Base-by-base conservation (phyloP, 1,140 invertebrate species). In the Cataglyphis hispanica region DNA sequence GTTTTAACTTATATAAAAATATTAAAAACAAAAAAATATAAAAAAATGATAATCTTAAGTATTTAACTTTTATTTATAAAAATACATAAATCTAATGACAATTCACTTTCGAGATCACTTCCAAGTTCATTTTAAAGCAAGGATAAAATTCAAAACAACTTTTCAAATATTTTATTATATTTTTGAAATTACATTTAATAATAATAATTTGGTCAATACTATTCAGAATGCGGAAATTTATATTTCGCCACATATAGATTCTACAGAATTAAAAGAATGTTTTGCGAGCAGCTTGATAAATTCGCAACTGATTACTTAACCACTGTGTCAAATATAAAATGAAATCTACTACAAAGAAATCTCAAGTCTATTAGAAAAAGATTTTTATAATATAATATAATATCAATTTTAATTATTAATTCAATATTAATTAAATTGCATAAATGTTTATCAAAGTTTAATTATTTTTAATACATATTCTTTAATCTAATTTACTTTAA, bases 161-260 rank as follows among this genome's bases (percentile, higher is more conserved):
- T 34, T 16, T 13, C 34, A 34, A 34, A 63, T 63, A 34, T 63
- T 63, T 63, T 1, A 61, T n/a, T n/a, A n/a, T n/a, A n/a, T n/a
- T n/a, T 16, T 5, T 34, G 27, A 63, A 34, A 27, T 60, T 60
- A 13, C 22, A 27, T 27, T 13, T 34, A 31, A 64, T 37, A 10
- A 7, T 34, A 64, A n/a, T 37, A 37, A 13, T 37, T 0, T n/a
- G 19, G 19, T 10, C 19, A 64, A 34, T 64, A 64, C 19, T 64
- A 37, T 64, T 64, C 19, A 64, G 10, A 64, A 64, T 37, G 61
- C 61, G 7, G 31, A 64, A 64, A 64, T 64, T 63, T 63, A 63
- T n/a, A 37, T 64, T 64, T 34, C 19, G 3, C 19, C 31, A n/a
- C n/a, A 37, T 37, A 37, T 64, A 34, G 1, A 64, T 64, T 8